A percentile compares a stretch with the other conserved stretches of the same genome.
phyloP scores from a whole-genome alignment of 2,888 invertebrate species.

The Caenorhabditis auriculariae region DNA sequence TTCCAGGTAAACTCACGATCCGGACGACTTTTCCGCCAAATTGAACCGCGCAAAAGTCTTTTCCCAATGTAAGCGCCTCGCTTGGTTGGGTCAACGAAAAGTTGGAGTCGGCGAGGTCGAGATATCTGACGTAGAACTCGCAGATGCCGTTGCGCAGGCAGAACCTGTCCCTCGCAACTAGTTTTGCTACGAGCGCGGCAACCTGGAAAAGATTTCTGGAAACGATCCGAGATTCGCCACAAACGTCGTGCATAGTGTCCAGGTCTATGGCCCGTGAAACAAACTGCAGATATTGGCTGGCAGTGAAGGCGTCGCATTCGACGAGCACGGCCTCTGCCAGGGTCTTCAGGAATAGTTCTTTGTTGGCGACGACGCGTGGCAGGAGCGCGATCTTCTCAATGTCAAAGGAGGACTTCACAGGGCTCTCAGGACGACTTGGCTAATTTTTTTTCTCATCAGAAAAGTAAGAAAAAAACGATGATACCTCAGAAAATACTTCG shows the following conservation, averaged over 20 bases:
- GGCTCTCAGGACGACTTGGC: too few species aligned
- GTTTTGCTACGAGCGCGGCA: constrained; percentile 8
- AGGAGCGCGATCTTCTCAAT: too few species aligned
- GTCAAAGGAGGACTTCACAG: too few species aligned
- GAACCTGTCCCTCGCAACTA: constrained; percentile 3
- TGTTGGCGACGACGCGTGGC: constrained; percentile 6
- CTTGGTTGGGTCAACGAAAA: too few species aligned
- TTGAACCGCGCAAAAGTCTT: too few species aligned
- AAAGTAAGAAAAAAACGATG: too few species aligned
- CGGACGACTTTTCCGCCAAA: too few species aligned
- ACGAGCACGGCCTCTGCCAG: constrained; percentile 9
- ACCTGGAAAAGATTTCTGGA: constrained; percentile 4
- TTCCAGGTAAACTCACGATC: too few species aligned
- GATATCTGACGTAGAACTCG: constrained; percentile 21
- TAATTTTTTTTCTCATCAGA: too few species aligned
- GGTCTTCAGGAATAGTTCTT: constrained; percentile 7
- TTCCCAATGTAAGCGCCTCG: too few species aligned
- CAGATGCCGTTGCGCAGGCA: constrained; percentile 3
- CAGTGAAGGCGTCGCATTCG: constrained; percentile 7
- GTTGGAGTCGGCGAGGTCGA: too few species aligned
- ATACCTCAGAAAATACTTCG: too few species aligned
- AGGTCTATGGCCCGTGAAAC: constrained; percentile 7
- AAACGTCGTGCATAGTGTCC: constrained; percentile 5
- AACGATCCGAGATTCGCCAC: not conserved
- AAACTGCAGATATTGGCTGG: constrained; percentile 16